A percentile compares a stretch with the other conserved stretches of the same genome.
These are phyloP conservation scores for Gymnodraco acuticeps DNA, from an alignment of 2,797 vertebrate species.

Conservation along the genomic window DNA sequence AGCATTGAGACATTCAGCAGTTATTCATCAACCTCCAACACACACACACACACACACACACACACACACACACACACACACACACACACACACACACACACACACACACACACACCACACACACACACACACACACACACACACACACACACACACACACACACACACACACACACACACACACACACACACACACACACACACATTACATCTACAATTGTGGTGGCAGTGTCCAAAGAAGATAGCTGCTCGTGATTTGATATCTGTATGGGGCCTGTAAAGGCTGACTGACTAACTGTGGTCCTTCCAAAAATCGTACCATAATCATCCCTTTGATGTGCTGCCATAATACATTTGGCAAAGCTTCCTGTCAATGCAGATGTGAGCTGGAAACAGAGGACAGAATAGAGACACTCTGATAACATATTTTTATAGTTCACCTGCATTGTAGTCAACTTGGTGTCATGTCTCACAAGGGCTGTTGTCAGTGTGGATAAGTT, in stretches of 20 bases:
- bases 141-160: constrained; percentile 1
- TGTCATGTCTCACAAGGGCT: constrained; percentile 9
- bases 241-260: constrained; percentile 14
- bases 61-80: too few species aligned
- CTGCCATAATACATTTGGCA: constrained; percentile 71
- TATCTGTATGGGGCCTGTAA: constrained; percentile 36
- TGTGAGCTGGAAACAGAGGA: constrained; percentile 47
- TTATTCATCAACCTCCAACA: constrained; percentile 1
- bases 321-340: constrained; percentile 73
- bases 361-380: constrained; percentile 51
- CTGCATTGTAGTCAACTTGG: constrained; percentile 43
- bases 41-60: constrained; percentile 6
- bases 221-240: constrained; percentile 28
- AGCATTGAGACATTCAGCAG: constrained; percentile 17
- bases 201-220: constrained; percentile 12
- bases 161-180: constrained; percentile 5
- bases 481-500: not conserved
- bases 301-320: constrained; percentile 53
- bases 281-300: constrained; percentile 50
- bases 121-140: not conserved
- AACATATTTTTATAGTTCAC: constrained; percentile 5
- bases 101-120: not conserved
- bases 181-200: constrained; percentile 5
- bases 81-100: too few species aligned
- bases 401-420: constrained; percentile 15